Evolutionary conservation across 2,888 invertebrate genomes (phyloP), one percentile per base, ranked within the genome.

Genomic region (Diadromus collaris): DNA sequence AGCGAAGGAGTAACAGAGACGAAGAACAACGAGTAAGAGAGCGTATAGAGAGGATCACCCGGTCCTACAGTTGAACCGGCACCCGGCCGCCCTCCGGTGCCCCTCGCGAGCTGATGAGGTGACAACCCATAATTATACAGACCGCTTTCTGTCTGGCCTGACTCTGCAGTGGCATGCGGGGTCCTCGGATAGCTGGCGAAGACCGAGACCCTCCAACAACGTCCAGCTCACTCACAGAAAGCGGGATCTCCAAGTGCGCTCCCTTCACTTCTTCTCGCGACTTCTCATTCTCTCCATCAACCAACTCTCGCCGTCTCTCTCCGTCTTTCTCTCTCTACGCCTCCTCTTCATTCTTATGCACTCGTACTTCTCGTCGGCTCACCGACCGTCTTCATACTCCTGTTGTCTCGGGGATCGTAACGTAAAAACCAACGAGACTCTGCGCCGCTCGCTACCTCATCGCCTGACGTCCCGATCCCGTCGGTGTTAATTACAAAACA

Each of bases 71-170:
- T 58, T 81, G 74, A 77, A 68, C 76, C 72, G 75, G 80, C 84
- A 75, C 78, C 78, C 76, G 75, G 79, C 82, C 76, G 71, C 70
- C 78, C 79, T 74, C 71, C 51, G 76, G 67, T 74, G 46, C 69
- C 54, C 64, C 68, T 83, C 84, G 82, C 75, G 80, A 83, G 88
- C 89, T 91, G 90, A 91, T 90, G 90, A 91, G 90, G 91, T 90
- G 91, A 91, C 91, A 91, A 91, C 91, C 91, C 88, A 89, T 89
- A 91, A 91, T 91, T 91, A 91, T 90, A 90, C 87, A 88, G 88
- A 88, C 89, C 89, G 87, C 89, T 90, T 89, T 89, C 89, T 88
- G 90, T 90, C 90, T 90, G 89, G 86, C 80, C 87, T 89, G 87
- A 88, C 89, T 80, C 80, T 88, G 89, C 88, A 90, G 89, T 89